Base-by-base conservation (phyloP, 2,113 vertebrate species). In the Neolamprologus variostigma region DNA sequence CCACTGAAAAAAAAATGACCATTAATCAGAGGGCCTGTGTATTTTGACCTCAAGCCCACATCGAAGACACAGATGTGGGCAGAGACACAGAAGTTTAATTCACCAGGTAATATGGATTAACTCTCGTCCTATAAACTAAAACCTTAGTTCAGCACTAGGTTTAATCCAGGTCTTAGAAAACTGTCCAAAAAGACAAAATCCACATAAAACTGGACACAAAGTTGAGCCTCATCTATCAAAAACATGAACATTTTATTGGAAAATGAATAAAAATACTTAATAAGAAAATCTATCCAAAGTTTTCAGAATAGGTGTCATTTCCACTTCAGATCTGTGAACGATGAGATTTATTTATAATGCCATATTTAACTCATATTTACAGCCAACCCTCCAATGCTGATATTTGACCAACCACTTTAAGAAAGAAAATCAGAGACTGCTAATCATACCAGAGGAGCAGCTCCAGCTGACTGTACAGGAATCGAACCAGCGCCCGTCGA, bases 401-500 rank as follows among this genome's bases (percentile, higher is more conserved):
- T 31, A 3, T 33, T 31, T 19, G 66, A 23, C 13, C 19, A 42
- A 2, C 10, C 0, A 12, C 17, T 26, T 28, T 42, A 19, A 14
- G 7, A 37, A 26, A 7, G 31, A 10, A 0, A 17, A 82, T 4
- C 4, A 7, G 23, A n/a, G 7, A 26, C 10, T 8, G 3, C 14
- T 4, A 16, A 7, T 55, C 93, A 80, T 96, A 96, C 94, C 94
- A 57, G 35, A 96, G 92, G 68, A 95, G 93, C 83, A 90, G 88
- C 83, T 96, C 96, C 93, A 96, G 92, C 73, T 96, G 96, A 37
- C 86, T 23, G 31, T 94, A 96, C 51, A 96, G 91, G 93, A 94
- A 96, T 45, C 92, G 87, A 80, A 96, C 84, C 87, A 96, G 91
- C 17, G 96, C 96, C 26, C 96, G 93, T 6, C 98, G 93, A 83